These are phyloP conservation scores for Ennomos erosarius DNA, from an alignment of 2,888 invertebrate species.

Conservation along the genomic window DNA sequence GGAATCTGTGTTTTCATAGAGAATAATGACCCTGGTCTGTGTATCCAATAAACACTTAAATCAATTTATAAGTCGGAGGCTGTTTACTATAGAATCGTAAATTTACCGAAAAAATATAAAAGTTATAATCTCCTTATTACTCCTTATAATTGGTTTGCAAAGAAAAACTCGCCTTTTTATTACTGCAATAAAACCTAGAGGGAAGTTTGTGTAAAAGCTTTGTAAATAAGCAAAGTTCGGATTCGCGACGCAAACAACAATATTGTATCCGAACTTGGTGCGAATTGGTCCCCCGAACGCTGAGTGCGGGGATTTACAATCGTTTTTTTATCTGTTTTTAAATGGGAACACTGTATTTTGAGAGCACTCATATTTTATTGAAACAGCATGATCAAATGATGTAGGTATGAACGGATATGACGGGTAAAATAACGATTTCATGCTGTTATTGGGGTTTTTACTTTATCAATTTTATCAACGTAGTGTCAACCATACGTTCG, in stretches of 20 bases:
- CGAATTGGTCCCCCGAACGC: conserved; percentile 26
- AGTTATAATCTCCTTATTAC: conserved; percentile 24
- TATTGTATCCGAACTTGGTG: conserved; percentile 30
- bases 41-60: conserved; percentile 5
- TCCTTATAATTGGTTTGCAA: conserved; percentile 39
- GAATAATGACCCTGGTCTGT: too few relatives aligned
- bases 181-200: conserved; percentile 37
- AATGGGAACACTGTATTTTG: too few relatives aligned
- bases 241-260: conserved; percentile 38
- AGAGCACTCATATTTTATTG: too few relatives aligned
- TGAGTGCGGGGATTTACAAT: conserved; percentile 7
- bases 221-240: conserved; percentile 53
- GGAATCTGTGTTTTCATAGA: too few relatives aligned
- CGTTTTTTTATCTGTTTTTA: conserved; percentile 1
- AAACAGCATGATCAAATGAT: too few relatives aligned
- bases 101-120: conserved; percentile 18
- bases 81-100: conserved; percentile 4
- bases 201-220: conserved; percentile 46
- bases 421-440: too few relatives aligned
- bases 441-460: too few relatives aligned
- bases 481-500: too few relatives aligned
- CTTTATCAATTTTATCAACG: too few relatives aligned
- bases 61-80: conserved; percentile 15
- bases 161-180: conserved; percentile 38
- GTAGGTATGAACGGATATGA: too few relatives aligned